Base-by-base conservation (phyloP, 2,797 vertebrate genomes). In the Iguana delicatissima region DNA sequence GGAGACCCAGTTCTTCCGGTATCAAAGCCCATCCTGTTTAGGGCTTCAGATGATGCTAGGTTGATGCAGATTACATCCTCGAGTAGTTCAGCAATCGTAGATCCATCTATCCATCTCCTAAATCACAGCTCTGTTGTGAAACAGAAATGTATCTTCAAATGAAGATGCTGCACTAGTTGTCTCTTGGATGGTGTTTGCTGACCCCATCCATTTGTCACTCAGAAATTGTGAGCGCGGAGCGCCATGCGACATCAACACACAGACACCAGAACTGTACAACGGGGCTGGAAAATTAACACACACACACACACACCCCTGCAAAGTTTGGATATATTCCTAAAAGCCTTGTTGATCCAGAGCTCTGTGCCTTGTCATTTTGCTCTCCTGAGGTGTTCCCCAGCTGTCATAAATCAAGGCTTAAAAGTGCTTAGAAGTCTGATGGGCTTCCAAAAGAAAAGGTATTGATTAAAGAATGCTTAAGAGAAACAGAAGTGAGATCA, bases 301-400 rank as follows among this genome's bases (percentile, higher is more conserved):
- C 42, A 69, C 10, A 29, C 42, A 42, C 42, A 42, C 42, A 42
- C 42, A 46, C 42, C 29, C 67, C 67, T 18, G 3, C 67, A 32
- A 85, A 90, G 87, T 90, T 96, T 95, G 93, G 94, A 94, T 94
- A 90, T 91, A 88, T 95, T 94, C 93, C 95, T 90, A 94, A 96
- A 96, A 93, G 89, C 92, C 83, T 93, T 92, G 87, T 93, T 92
- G 85, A 73, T 46, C 76, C 57, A 6, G 55, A 6, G 62, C 82
- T 4, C 20, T 32, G 42, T 4, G 72, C 16, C 64, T 67, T 81
- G 90, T n/a, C 0, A 5, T 64, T 46, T 92, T 89, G 64, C 29
- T 79, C 29, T 38, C 29, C 81, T 89, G 20, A 86, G 73, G 93
- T 77, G 16, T 84, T 80, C 91, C 42, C 64, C 72, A 12, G 77